Base-by-base conservation (phyloP, 2,113 vertebrate genomes). In the Melanerpes aurifrons region DNA sequence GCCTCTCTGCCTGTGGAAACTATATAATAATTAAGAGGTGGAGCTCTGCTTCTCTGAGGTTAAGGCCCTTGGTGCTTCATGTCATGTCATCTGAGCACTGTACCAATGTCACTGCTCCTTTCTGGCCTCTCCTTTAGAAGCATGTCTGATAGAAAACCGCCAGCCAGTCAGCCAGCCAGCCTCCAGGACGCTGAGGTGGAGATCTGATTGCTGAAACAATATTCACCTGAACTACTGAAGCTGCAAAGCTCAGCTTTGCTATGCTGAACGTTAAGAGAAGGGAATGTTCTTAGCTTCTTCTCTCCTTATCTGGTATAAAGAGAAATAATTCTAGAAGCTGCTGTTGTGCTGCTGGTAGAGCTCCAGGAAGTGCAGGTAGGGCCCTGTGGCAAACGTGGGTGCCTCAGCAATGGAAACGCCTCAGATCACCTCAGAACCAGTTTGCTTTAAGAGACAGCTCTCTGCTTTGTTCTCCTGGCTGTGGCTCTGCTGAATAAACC, bases 11-110 rank as follows among this genome's bases (percentile, higher is more conserved):
- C 68, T 21, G 1, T 79, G 93, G 70, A 66, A 94, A 59, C 79
- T 45, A 31, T 87, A 43, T 91, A 62, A 57, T 93, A 90, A 92
- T 92, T 93, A 95, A 86, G 75, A 81, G 32, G n/a, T n/a, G 35
- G 64, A 72, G 10, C 78, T 85, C 81, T 78, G 47, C 64, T 78
- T 54, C 31, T 40, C 54, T 66, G 7, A 80, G 93, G 62, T 94
- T 86, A 87, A 82, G 54, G 64, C 24, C 31, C 32, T 53, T 80
- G 18, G 50, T 89, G 32, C 19, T 64, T 91, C 24, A 66, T 61
- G 90, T 82, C 47, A 80, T 80, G 76, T 70, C 20, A 56, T 87
- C 47, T 90, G 94, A 75, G 70, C 43, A 5, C 6, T 47, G 57
- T 62, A 72, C 68, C 40, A 59, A 18, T 73, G 48, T 81, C 59